Percentiles rank a stretch among this genome's conserved stretches.
phyloP scores from a whole-genome alignment of 2,888 invertebrate genomes.

The Himalopsyche japonica region DNA sequence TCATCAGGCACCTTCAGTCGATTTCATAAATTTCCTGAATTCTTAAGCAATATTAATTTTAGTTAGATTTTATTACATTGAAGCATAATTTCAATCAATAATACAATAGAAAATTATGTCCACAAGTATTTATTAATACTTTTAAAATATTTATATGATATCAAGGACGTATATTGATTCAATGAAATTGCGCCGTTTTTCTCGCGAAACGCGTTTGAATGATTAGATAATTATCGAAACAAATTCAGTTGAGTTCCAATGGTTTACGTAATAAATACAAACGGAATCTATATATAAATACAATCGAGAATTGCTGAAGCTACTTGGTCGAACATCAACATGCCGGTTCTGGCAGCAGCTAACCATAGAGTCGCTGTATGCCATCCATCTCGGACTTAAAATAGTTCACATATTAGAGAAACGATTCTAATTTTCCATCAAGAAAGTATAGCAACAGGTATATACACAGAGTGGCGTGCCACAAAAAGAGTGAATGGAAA shows the following conservation, averaged over 20 bases:
- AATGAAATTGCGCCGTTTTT: no score
- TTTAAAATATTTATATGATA: no score
- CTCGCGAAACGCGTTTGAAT: no score
- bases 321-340: neutral
- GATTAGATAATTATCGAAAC: no score
- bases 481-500: neutral
- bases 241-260: neutral
- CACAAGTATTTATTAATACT: no score
- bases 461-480: neutral
- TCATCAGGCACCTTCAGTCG: no score
- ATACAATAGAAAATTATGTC: no score
- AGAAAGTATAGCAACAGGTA: neutral
- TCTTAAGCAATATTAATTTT: no score
- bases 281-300: constrained; percentile 37
- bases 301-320: constrained; percentile 1
- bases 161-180: no score
- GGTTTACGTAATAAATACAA: constrained; percentile 1
- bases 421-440: neutral
- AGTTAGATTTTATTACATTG: no score
- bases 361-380: neutral
- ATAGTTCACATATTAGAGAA: neutral
- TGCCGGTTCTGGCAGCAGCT: neutral
- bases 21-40: no score
- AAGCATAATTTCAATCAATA: no score
- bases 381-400: neutral